phyloP scores from a whole-genome alignment of 1,140 invertebrate genomes.

The Eumaeus atala region DNA sequence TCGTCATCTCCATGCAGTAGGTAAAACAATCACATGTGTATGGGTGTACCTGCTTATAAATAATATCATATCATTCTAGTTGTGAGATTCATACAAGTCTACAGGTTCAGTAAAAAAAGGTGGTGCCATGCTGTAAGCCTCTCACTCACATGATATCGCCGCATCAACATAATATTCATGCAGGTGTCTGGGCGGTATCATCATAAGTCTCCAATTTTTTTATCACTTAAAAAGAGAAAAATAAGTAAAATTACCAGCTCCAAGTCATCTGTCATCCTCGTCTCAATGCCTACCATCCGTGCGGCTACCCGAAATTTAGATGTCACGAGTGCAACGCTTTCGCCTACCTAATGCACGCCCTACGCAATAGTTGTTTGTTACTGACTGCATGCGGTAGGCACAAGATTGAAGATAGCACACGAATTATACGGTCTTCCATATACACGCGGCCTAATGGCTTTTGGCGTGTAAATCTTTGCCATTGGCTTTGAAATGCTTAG shows the following conservation, averaged over 20 bases:
- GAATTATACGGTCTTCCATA: constrained; percentile 50
- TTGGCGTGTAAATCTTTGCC: constrained; percentile 40
- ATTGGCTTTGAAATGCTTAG: constrained; percentile 18
- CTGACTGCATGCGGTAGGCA: constrained; percentile 48
- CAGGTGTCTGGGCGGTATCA: too few species aligned
- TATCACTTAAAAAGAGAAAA: constrained; percentile 1
- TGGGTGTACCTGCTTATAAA: too few species aligned
- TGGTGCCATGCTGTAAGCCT: too few species aligned
- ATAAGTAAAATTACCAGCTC: constrained; percentile 16
- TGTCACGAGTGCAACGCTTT: constrained; percentile 60
- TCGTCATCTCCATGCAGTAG: too few species aligned
- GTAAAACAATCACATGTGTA: too few species aligned
- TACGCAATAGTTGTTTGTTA: constrained; percentile 62
- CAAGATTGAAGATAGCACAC: constrained; percentile 64
- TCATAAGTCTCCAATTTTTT: too few species aligned
- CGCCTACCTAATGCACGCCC: constrained; percentile 50
- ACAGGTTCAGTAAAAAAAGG: too few species aligned
- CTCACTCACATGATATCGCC: too few species aligned
- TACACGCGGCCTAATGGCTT: constrained; percentile 37
- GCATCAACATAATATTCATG: too few species aligned
- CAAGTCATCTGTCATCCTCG: constrained; percentile 17
- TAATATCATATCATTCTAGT: too few species aligned
- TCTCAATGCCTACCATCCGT: constrained; percentile 31
- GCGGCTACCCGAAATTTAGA: constrained; percentile 65
- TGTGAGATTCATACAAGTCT: too few species aligned